Evolutionary conservation across 1,140 invertebrate genomes (phyloP).

Genomic region (Telenomus remus): DNA sequence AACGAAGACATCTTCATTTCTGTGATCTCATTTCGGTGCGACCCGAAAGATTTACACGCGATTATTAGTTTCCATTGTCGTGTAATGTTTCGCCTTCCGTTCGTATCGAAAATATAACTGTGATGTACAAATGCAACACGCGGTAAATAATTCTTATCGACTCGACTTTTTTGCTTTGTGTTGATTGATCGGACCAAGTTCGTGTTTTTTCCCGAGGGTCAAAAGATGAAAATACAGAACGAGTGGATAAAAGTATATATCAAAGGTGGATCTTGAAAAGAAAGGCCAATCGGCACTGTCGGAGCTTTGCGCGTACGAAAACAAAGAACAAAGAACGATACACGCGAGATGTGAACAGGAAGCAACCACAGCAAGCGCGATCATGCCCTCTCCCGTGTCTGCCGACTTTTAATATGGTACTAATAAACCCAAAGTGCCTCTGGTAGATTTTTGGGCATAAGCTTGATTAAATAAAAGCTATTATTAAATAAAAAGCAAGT

Average conservation of each 20-base stretch:
- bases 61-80: background rate
- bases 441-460: conserved; percentile 76
- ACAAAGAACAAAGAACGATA: conserved; percentile 23
- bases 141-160: background rate
- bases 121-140: background rate
- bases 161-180: background rate
- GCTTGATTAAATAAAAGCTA: conserved; percentile 72
- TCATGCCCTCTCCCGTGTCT: conserved; percentile 68
- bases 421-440: conserved; percentile 76
- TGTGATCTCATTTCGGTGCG: conserved; percentile 1
- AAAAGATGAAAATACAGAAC: conserved; percentile 20
- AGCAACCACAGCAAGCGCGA: conserved; percentile 36
- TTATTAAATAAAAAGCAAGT: conserved; percentile 59
- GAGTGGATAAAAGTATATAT: conserved; percentile 49
- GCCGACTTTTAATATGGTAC: conserved; percentile 74
- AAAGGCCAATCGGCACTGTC: conserved; percentile 5
- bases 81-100: background rate
- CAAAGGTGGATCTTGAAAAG: conserved; percentile 14
- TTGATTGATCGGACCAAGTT: conserved; percentile 25
- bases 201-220: conserved; percentile 12
- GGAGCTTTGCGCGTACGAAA: conserved; percentile 20
- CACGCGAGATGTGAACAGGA: conserved; percentile 10
- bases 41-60: background rate
- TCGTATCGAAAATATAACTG: background rate
- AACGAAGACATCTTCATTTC: conserved; percentile 2